Evolutionary conservation across 2,888 invertebrate species (phyloP), one percentile per base, ranked within the genome.

Genomic region (Scaptomyza caliginosa): DNA sequence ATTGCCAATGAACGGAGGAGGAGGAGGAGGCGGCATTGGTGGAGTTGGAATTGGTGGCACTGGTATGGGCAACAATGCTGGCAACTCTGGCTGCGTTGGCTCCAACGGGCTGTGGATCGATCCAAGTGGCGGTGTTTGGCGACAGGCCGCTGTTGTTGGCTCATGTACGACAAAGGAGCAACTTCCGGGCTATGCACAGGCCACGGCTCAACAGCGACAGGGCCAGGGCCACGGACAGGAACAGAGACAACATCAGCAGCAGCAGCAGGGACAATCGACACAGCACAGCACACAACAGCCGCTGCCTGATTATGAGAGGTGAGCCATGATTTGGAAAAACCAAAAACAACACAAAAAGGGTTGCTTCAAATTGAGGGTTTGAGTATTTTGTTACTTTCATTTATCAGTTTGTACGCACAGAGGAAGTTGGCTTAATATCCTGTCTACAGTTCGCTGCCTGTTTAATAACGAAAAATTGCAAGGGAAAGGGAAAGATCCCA

Each of bases 261-360:
- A 43, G 42, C 72, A 67, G 23, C 74, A 64, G 19, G 76, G 76
- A 75, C 80, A 82, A 84, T 60, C 78, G 74, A 34, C 34, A 34
- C 32, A n/a, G n/a, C n/a, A 32, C n/a, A 78, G 66, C 32, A 56
- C 74, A 66, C 86, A 76, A 89, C 90, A 70, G 77, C 90, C 91
- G 54, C 79, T 91, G 75, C 92, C 91, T 66, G 91, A 91, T 86
- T 92, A 91, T 82, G 91, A 91, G 88, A 89, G 92, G 91, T 92
- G 84, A 88, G 89, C 82, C 81, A 59, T 74, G 78, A 71, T 74
- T 74, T 70, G 28, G 58, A 32, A 38, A 39, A n/a, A n/a, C n/a
- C n/a, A n/a, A n/a, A n/a, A n/a, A n/a, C n/a, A n/a, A n/a, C n/a
- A n/a, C n/a, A n/a, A n/a, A 57, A 58, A 51, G 72, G 72, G 77